Conservation (phyloP, 2,888 invertebrate species). For the Falcaria lacertinaria region DNA sequence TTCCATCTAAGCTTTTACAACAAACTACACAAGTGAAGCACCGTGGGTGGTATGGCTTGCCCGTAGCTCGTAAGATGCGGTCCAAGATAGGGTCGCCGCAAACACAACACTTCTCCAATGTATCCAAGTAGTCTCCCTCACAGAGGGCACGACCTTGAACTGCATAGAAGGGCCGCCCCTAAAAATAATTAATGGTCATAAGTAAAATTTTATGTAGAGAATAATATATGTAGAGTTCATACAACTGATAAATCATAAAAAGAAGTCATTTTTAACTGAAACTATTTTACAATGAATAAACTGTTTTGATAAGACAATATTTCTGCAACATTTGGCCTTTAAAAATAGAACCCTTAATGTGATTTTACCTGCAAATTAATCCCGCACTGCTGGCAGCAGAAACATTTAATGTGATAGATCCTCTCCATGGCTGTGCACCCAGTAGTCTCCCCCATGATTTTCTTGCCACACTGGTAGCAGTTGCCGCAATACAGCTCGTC, state of each 20-base stretch:
- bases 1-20: conserved; percentile 96
- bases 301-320: no score
- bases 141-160: conserved; percentile 97
- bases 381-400: conserved; percentile 95
- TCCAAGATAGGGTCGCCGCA: conserved; percentile 97
- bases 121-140: conserved; percentile 96
- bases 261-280: no score
- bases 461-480: conserved; percentile 95
- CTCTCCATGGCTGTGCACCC: conserved; percentile 99
- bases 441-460: conserved; percentile 95
- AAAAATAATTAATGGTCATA: no score
- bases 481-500: conserved; percentile 89
- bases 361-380: conserved; percentile 84
- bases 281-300: no score
- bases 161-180: conserved; percentile 97
- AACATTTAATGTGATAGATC: conserved; percentile 97
- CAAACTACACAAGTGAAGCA: conserved; percentile 99
- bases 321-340: no score
- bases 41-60: conserved; percentile 97
- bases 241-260: no score
- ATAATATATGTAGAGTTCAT: not conserved
- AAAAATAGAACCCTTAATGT: no score
- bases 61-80: conserved; percentile 95
- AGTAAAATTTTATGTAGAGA: no score
- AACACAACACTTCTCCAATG: conserved; percentile 98